Evolutionary conservation across 2,888 invertebrate species (phyloP).

Genomic region (Aleiodes leptofemur): DNA sequence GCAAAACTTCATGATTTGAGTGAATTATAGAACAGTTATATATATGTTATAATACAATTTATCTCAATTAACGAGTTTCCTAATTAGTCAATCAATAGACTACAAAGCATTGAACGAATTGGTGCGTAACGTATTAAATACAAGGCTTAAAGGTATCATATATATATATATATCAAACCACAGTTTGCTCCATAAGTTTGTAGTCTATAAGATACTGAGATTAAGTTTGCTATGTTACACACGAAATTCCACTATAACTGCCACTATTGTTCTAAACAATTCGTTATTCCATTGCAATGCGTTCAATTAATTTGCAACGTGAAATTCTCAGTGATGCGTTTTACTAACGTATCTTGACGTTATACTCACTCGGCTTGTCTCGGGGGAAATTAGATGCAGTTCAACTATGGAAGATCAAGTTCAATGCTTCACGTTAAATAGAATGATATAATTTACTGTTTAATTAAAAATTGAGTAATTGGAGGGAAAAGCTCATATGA

Average conservation of each 20-base stretch:
- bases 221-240: neutral
- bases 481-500: too few species aligned
- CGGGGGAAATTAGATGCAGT: neutral
- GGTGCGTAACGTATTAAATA: neutral
- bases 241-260: neutral
- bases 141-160: too few species aligned
- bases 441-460: neutral
- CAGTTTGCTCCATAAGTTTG: neutral
- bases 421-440: constrained; percentile 12
- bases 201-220: constrained; percentile 1
- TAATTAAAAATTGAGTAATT: too few species aligned
- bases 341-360: neutral
- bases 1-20: too few species aligned
- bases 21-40: too few species aligned
- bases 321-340: constrained; percentile 2
- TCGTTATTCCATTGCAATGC: constrained; percentile 9
- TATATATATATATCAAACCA: too few species aligned
- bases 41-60: too few species aligned
- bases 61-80: neutral
- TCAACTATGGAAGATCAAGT: constrained; percentile 2
- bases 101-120: constrained; percentile 8
- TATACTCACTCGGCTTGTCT: neutral
- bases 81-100: neutral
- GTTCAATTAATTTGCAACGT: constrained; percentile 16
- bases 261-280: constrained; percentile 9